Base-by-base conservation (phyloP, 2,888 invertebrate species). In the Caenorhabditis angaria region DNA sequence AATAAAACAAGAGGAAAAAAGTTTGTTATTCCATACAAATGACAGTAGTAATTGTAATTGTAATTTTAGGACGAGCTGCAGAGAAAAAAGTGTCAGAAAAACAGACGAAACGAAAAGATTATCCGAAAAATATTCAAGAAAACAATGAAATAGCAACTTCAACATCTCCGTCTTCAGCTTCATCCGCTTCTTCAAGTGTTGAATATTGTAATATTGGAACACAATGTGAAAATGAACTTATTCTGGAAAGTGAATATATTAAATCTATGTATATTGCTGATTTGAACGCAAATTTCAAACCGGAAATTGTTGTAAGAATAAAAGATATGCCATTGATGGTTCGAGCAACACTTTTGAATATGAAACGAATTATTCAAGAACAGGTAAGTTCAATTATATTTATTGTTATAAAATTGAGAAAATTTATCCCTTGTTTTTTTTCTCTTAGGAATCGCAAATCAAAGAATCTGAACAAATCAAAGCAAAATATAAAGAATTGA, bases 401-500 rank as follows among this genome's bases (percentile, higher is more conserved):
- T 32, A 8, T 32, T 32, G 10, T 8, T 8, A 8, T 32, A 32
- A 32, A 32, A 32, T 32, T 32, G 10, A 32, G 10, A 5, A 8
- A 5, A 32, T 32, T 41, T 41, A 18, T 12, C 41, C n/a, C n/a
- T n/a, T n/a, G n/a, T n/a, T n/a, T n/a, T n/a, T n/a, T n/a, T n/a
- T n/a, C n/a, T n/a, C n/a, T n/a, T n/a, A 41, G 41, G 41, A 41
- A 41, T 41, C 41, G 10, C 41, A 41, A 41, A 41, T 41, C 3
- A 41, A 41, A 10, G 41, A 41, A 41, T 41, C 10, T 41, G 2
- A 14, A n/a, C 35, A 14, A 14, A 10, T 25, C 0, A 35, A 69
- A 4, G 51, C 56, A 22, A 51, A 65, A 18, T 61, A 54, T 20
- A 48, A 27, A 25, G 14, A 14, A 22, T 59, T 61, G 0, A 25